These are phyloP conservation scores for Cygnus olor DNA, from an alignment of 2,797 vertebrate species.

Conservation along the genomic window DNA sequence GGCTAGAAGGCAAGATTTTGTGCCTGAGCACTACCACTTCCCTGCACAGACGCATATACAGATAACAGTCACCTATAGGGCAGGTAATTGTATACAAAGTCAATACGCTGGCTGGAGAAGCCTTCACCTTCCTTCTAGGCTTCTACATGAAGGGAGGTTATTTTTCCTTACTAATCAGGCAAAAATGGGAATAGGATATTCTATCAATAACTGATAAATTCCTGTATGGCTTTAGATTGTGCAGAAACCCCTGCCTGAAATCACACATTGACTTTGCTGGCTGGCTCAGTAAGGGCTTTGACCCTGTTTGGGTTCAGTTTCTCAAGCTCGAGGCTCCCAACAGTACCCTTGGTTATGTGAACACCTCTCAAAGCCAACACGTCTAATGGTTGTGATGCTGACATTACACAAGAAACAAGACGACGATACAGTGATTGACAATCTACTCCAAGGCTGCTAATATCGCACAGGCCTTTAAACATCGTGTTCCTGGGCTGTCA, in stretches of 20 bases:
- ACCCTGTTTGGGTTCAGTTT: neutral
- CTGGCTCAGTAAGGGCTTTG: neutral
- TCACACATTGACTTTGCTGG: neutral
- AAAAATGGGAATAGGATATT: neutral
- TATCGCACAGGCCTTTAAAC: neutral
- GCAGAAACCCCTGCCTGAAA: too few relatives aligned
- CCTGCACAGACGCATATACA: neutral
- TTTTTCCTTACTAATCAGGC: neutral
- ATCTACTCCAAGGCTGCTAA: neutral
- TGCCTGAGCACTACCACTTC: neutral
- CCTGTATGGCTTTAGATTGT: neutral
- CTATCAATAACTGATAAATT: neutral
- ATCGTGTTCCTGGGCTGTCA: neutral
- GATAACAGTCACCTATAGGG: neutral
- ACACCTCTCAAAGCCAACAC: neutral
- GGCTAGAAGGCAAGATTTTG: neutral
- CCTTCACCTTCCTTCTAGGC: neutral
- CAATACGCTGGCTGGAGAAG: neutral
- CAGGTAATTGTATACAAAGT: neutral
- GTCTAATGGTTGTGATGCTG: rapidly evolving
- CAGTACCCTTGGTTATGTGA: rapidly evolving
- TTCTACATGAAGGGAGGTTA: neutral
- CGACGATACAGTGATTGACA: rapidly evolving
- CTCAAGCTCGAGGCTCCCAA: neutral
- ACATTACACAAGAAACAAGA: rapidly evolving